Evolutionary conservation across 2,888 invertebrate genomes (phyloP).

Genomic region (Epinotia brunnichana): DNA sequence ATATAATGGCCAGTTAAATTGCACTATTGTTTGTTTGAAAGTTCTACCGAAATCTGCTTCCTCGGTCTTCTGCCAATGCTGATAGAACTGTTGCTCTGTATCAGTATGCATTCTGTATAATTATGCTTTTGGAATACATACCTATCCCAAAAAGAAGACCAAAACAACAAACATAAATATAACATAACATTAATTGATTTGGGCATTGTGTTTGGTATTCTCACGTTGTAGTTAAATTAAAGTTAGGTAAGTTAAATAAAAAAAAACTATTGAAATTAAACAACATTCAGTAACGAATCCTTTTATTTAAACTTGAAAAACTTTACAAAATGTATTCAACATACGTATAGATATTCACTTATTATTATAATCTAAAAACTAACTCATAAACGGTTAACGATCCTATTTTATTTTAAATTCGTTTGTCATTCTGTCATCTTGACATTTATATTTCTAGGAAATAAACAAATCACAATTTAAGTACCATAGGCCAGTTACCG

Average conservation of each 20-base stretch:
- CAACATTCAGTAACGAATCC: conserved; percentile 53
- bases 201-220: neutral
- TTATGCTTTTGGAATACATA: too few species aligned
- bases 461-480: neutral
- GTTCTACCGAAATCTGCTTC: too few species aligned
- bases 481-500: neutral
- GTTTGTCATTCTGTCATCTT: neutral
- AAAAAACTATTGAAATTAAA: conserved; percentile 47
- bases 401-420: neutral
- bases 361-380: neutral
- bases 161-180: too few species aligned
- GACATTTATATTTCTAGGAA: neutral
- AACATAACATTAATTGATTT: too few species aligned
- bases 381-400: neutral
- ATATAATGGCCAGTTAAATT: too few species aligned
- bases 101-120: too few species aligned
- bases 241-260: too few species aligned
- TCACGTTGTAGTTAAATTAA: neutral
- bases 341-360: conserved; percentile 42
- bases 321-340: conserved; percentile 52
- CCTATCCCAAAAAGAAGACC: too few species aligned
- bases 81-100: too few species aligned
- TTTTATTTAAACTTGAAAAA: conserved; percentile 55
- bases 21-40: too few species aligned
- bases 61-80: too few species aligned